Evolutionary conservation across 1,140 invertebrate genomes (phyloP).

Genomic region (Ips nitidus): DNA sequence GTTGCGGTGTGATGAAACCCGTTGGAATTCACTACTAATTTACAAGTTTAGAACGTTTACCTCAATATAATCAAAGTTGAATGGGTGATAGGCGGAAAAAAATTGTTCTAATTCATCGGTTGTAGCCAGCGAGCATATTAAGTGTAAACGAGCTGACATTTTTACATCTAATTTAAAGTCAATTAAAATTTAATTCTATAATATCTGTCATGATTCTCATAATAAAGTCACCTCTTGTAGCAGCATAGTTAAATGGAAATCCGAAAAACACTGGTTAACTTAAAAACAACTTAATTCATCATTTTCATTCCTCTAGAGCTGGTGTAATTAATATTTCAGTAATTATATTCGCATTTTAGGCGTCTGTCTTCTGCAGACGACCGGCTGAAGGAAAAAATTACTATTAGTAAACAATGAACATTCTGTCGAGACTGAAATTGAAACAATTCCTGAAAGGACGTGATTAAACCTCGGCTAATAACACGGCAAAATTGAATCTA

Average conservation of each 20-base stretch:
- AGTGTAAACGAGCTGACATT: not conserved
- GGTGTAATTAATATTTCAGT: not conserved
- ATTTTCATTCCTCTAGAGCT: not conserved
- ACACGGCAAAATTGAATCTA: constrained; percentile 11
- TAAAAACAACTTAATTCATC: constrained; percentile 3
- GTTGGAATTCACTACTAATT: too few species aligned
- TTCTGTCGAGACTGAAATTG: not conserved
- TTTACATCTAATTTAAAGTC: not conserved
- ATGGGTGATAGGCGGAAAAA: too few species aligned
- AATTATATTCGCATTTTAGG: not conserved
- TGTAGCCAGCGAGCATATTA: not conserved
- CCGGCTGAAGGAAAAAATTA: not conserved
- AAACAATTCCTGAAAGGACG: not conserved
- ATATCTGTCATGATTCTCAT: not conserved
- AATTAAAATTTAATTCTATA: not conserved
- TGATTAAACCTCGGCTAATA: constrained; percentile 18
- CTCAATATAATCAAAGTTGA: too few species aligned
- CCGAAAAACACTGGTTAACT: not conserved
- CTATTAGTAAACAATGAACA: not conserved
- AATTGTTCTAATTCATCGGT: too few species aligned
- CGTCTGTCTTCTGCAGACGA: not conserved
- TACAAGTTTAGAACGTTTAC: too few species aligned
- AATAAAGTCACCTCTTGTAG: not conserved
- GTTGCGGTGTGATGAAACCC: not conserved
- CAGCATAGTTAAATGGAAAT: too few species aligned